These are phyloP conservation scores for Chrysomela aeneicollis DNA, from an alignment of 2,888 invertebrate species.

Conservation along the genomic window DNA sequence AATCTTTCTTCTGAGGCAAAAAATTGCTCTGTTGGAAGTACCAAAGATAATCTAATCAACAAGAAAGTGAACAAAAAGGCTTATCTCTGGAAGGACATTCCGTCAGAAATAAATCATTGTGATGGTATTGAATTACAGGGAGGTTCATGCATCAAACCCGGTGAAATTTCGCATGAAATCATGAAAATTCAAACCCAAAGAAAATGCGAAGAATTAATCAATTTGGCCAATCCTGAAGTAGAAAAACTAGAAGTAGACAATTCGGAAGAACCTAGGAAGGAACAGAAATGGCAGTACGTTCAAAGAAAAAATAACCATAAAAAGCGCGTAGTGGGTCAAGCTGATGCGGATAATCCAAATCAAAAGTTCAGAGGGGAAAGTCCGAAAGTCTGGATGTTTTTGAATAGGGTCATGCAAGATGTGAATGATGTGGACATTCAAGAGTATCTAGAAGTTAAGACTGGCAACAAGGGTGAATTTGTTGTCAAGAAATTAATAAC, in stretches of 20 bases:
- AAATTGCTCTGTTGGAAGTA: not conserved
- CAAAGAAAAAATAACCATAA: not conserved
- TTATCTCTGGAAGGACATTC: no score
- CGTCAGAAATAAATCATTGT: no score
- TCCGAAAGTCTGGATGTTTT: constrained; percentile 6
- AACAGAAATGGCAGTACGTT: not conserved
- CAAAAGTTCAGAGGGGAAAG: not conserved
- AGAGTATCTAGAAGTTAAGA: not conserved
- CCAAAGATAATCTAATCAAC: not conserved
- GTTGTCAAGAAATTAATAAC: not conserved
- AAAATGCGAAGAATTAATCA: constrained; percentile 6
- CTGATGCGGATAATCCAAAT: not conserved
- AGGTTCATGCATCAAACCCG: not conserved
- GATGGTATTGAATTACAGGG: not conserved
- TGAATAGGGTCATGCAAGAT: not conserved
- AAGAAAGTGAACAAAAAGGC: not conserved
- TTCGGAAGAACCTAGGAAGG: no score
- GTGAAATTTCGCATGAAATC: not conserved
- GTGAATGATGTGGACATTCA: not conserved
- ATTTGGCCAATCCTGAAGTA: not conserved
- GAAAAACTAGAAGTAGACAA: no score
- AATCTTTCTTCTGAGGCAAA: not conserved
- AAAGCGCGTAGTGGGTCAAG: not conserved
- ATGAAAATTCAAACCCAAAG: constrained; percentile 3
- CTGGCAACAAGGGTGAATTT: not conserved